Base-by-base conservation (phyloP, 2,888 invertebrate genomes). In the Melieria omissa region DNA sequence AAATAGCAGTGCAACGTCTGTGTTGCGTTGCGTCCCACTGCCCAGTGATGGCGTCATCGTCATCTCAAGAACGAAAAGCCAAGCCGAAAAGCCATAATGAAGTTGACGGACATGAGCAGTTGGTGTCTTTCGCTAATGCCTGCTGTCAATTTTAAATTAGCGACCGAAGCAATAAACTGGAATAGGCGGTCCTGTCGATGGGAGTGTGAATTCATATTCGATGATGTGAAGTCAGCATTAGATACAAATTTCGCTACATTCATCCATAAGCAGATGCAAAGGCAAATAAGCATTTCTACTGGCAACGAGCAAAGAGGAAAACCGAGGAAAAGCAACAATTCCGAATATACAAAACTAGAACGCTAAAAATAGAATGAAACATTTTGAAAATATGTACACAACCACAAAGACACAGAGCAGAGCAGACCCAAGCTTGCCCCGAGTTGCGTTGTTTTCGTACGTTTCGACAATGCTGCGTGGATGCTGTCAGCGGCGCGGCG, bases 321-420 rank as follows among this genome's bases (percentile, higher is more conserved):
- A 3, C 1, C 29, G 29, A 57, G 14, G 41, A 63, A 58, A 44
- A 29, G 29, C 29, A 29, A 29, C 29, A 29, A 29, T 29, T 29
- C 29, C 29, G 29, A 29, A 29, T 29, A 29, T 29, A 29, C 29
- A 47, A 80, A 81, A 78, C 80, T 81, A 80, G 78, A 12, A 75
- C 64, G 72, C 82, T 81, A 82, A 82, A 82, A 81, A 82, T 81
- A 81, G 82, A 80, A n/a, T 6, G 14, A 75, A 79, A 79, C 65
- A 61, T 71, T 66, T 63, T 49, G 67, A 58, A 72, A 63, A 60
- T 58, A 67, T 29, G 49, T 44, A 72, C 52, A 62, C 42, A 72
- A 45, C 54, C 60, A 47, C 61, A 66, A 7, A 44, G 42, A 42
- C 71, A 66, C 44, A 65, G 12, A 29, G 64, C 14, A 58, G 5